Base-by-base conservation (phyloP, 2,797 vertebrate species). In the Manis javanica region DNA sequence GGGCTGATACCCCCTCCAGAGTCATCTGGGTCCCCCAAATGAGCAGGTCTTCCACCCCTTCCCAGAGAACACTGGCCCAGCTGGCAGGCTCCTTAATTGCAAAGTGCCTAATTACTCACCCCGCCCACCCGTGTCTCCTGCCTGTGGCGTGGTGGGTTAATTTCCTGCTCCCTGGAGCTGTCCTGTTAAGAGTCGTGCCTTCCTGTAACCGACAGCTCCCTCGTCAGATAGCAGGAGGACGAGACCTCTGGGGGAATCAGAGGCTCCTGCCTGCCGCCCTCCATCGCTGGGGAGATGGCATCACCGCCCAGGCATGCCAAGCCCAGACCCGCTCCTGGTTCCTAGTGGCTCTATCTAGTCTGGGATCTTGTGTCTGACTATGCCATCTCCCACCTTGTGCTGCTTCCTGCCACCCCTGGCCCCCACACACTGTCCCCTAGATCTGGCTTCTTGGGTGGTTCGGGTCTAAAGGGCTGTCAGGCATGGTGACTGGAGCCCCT, bases 281-380 rank as follows among this genome's bases (percentile, higher is more conserved):
- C 66, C 42, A 2, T n/a, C 29, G 75, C 66, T 1, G 6, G 57
- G 37, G 55, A 79, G 95, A 95, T 96, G 93, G 90, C 93, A 87
- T 96, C 93, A 96, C 74, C 2, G 14, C 83, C 87, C 69, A 95
- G 91, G 96, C 96, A 96, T 5, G 86, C 37, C 0, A 3, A 31
- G 21, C 90, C 66, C 6, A 8, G 71, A 59, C 84, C 61, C 81
- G 68, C 78, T 86, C 85, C 39, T 68, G 0, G 0, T 68, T 53
- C 93, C 88, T 42, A 55, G 59, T 7, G 13, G 90, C 78, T 72
- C 42, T 96, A 89, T 96, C 96, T 95, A 92, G 97, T 97, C 97
- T 97, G 89, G 74, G 94, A 96, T 97, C 97, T 96, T 0, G 51
- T 31, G 92, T 95, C 96, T 96, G 93, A 57, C 86, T 97, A 57